phyloP scores from a whole-genome alignment of 2,888 invertebrate species.

The Gryllus longicercus region DNA sequence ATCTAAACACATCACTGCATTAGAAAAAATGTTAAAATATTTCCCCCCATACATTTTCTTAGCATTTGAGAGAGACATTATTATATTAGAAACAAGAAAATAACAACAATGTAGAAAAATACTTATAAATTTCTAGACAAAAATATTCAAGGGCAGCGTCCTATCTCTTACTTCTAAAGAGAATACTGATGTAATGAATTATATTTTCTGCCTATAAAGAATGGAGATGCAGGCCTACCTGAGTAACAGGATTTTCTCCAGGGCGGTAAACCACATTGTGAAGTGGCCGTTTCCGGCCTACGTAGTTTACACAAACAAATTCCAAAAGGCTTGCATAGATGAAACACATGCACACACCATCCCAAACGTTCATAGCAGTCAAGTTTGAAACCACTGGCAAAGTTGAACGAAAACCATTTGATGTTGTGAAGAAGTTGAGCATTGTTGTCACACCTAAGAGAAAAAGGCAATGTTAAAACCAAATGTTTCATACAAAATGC shows the following conservation, averaged over 20 bases:
- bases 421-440: constrained; percentile 97
- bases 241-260: constrained; percentile 85
- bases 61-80: too few relatives aligned
- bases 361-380: constrained; percentile 96
- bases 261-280: constrained; percentile 87
- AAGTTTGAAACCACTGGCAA: constrained; percentile 90
- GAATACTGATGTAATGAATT: too few relatives aligned
- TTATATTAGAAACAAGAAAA: too few relatives aligned
- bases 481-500: too few relatives aligned
- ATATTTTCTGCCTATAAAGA: background rate
- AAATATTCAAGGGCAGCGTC: too few relatives aligned
- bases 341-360: constrained; percentile 95
- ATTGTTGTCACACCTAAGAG: constrained; percentile 87
- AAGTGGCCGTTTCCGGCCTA: constrained; percentile 82
- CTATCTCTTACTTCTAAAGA: too few relatives aligned
- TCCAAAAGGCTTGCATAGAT: constrained; percentile 91
- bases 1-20: constrained; percentile 3
- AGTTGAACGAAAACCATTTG: constrained; percentile 86
- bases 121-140: too few relatives aligned
- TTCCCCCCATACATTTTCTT: too few relatives aligned
- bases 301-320: constrained; percentile 93
- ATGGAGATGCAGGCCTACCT: constrained; percentile 55
- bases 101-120: too few relatives aligned
- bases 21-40: too few relatives aligned
- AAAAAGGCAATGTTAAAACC: constrained; percentile 24